These are phyloP conservation scores for Axea sp. DNA, from an alignment of 2,888 invertebrate species.

Conservation along the genomic window DNA sequence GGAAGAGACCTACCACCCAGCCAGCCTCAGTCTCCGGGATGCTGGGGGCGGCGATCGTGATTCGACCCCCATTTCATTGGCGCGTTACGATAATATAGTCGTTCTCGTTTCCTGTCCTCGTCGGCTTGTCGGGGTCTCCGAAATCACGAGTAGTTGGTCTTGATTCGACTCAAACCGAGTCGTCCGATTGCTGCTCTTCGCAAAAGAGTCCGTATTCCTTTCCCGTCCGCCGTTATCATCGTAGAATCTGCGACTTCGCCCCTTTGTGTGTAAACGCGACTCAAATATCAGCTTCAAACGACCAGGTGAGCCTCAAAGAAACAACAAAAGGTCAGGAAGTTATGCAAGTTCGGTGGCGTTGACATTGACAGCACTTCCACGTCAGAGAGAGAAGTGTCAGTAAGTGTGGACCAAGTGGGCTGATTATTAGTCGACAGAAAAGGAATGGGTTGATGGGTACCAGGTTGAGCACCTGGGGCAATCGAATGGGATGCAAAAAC, in stretches of 20 bases:
- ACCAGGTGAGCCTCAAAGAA: conserved; percentile 25
- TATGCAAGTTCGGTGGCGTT: neutral
- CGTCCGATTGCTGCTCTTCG: neutral
- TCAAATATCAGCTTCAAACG: neutral
- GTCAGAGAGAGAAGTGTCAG: conserved; percentile 30
- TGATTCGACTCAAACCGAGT: too few relatives aligned
- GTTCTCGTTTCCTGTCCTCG: conserved; percentile 62
- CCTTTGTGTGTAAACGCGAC: conserved; percentile 34
- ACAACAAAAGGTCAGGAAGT: too few relatives aligned
- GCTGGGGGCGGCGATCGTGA: conserved; percentile 79
- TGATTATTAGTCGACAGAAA: too few relatives aligned
- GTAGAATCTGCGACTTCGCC: conserved; percentile 27
- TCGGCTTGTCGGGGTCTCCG: conserved; percentile 17
- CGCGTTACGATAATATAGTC: conserved; percentile 68
- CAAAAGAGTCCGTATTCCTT: neutral
- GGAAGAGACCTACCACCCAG: conserved; percentile 75
- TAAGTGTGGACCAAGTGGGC: conserved; percentile 6
- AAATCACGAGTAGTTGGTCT: neutral
- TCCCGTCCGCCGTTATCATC: neutral
- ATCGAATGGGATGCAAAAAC: too few relatives aligned
- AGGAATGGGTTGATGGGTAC: too few relatives aligned
- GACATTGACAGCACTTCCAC: conserved; percentile 5
- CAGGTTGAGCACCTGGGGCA: too few relatives aligned
- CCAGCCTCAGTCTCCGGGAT: conserved; percentile 79
- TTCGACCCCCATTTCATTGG: conserved; percentile 75